Base-by-base conservation (phyloP, 2,888 invertebrate species). In the Aphodius sticticus region DNA sequence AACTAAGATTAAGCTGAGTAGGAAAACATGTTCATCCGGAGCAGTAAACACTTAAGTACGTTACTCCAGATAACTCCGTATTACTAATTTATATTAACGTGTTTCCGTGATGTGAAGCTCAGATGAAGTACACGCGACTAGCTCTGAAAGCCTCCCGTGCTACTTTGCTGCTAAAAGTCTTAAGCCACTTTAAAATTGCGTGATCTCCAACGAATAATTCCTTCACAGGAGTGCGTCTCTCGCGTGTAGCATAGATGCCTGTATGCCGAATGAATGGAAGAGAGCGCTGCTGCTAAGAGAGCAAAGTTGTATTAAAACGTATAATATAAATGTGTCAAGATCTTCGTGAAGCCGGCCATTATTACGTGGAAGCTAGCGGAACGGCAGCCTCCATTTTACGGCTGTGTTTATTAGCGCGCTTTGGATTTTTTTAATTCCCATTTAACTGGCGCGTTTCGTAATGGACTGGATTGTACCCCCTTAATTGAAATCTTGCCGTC, bases 391-490 rank as follows among this genome's bases (percentile, higher is more conserved):
- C 53, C 53, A 53, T 53, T 53, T 53, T 53, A 53, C 53, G 53
- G 53, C 12, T 53, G 53, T 53, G 53, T 53, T 53, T 53, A 53
- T 53, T 53, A 53, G 53, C 53, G 53, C 53, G 53, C 53, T 53
- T 53, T 53, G 53, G 53, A 53, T 53, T 53, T 53, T 53, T 53
- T 53, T 53, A 53, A 53, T 53, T 53, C 53, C 53, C 12, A 53
- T 74, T 74, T 74, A 74, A 74, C 37, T 74, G 36, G 74, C 74
- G 35, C 71, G 26, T 37, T 53, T 35, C 74, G 74, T 74, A 74
- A 74, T 74, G 74, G 74, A 74, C 74, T 37, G 74, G 74, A 74
- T 74, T 74, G 74, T 74, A 74, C 37, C 74, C 53, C 74, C 74
- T 74, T 74, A 74, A 74, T 74, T 74, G 74, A 74, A 74, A 74